These are phyloP conservation scores for Myiothlypis chrysogaster DNA, from an alignment of 2,797 vertebrate genomes.

Conservation along the genomic window DNA sequence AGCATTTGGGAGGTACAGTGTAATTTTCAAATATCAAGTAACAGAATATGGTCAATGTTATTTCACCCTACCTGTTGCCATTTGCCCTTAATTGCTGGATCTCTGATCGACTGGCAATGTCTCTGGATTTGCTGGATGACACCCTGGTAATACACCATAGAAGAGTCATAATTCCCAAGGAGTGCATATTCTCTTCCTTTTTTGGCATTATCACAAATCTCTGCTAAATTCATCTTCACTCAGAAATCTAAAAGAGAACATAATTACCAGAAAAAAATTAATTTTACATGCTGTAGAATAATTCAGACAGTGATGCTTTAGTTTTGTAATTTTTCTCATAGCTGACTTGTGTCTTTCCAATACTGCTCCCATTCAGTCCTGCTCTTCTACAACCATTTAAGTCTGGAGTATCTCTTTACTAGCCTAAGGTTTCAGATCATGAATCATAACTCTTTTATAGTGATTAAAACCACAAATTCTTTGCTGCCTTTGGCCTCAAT, in stretches of 20 bases:
- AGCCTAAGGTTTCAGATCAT: background rate
- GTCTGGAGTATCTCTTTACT: background rate
- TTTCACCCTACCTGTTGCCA: slow-evolving; percentile 89
- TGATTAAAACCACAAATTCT: background rate
- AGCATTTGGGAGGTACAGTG: background rate
- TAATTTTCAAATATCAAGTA: background rate
- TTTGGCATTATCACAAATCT: slow-evolving; percentile 95
- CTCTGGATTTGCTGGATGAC: slow-evolving; percentile 96
- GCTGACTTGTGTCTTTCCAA: background rate
- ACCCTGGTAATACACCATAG: slow-evolving; percentile 95
- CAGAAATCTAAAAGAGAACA: slow-evolving; percentile 65
- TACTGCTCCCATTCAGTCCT: accelerated
- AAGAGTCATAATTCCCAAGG: slow-evolving; percentile 96
- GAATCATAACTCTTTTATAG: background rate
- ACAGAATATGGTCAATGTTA: background rate
- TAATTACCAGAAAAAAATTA: background rate
- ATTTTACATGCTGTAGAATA: background rate
- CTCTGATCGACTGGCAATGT: slow-evolving; percentile 87
- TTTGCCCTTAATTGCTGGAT: slow-evolving; percentile 88
- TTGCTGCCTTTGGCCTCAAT: background rate
- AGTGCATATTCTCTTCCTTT: slow-evolving; percentile 95
- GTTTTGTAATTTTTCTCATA: background rate
- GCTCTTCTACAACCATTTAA: background rate
- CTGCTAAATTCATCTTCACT: slow-evolving; percentile 90
- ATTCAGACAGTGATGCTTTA: background rate